Base-by-base conservation (phyloP, 2,888 invertebrate species). In the Clostera curtula region DNA sequence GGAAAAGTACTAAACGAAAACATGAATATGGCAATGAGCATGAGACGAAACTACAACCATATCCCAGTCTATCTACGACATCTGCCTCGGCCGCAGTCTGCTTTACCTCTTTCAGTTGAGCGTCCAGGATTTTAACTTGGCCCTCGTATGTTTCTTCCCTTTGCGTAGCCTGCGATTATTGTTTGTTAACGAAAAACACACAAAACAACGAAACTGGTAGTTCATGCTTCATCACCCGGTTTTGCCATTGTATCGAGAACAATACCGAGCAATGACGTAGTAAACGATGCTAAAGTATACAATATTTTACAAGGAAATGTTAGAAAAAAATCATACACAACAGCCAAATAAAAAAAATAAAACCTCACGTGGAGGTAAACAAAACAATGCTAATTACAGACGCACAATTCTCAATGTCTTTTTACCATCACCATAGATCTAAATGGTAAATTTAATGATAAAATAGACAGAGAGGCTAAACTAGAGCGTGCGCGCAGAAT, bases 101-200 rank as follows among this genome's bases (percentile, higher is more conserved):
- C 58, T 71, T 90, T 93, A 97, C 96, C 96, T 97, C 96, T 90
- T 93, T 93, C 61, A 97, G 89, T 83, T 93, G 91, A 80, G 90
- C 90, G 83, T 92, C 92, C 86, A 96, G 88, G 67, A 91, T 87
- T 88, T 95, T 95, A 70, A 96, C 93, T 86, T 95, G 94, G 75
- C 90, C 90, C 77, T 95, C 93, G 87, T 92, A 95, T 56, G 93
- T 90, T 85, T 97, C 97, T 87, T 97, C 97, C 84, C 96, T 93
- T 86, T 95, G 92, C 69, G 96, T 94, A 64, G 97, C 96, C 96
- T 97, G 87, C 69, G 74, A 74, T 74, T 72, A 76, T 77, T 64
- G 58, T 65, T 67, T 65, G 64, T 82, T 80, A 77, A 76, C 72
- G 66, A 71, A 70, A 43, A 48, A 63, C 64, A 71, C 60, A 76